Percentiles rank a stretch among this genome's conserved stretches.
These are phyloP conservation scores for Colinus virginianus DNA, from an alignment of 2,113 vertebrate genomes.

Conservation along the genomic window DNA sequence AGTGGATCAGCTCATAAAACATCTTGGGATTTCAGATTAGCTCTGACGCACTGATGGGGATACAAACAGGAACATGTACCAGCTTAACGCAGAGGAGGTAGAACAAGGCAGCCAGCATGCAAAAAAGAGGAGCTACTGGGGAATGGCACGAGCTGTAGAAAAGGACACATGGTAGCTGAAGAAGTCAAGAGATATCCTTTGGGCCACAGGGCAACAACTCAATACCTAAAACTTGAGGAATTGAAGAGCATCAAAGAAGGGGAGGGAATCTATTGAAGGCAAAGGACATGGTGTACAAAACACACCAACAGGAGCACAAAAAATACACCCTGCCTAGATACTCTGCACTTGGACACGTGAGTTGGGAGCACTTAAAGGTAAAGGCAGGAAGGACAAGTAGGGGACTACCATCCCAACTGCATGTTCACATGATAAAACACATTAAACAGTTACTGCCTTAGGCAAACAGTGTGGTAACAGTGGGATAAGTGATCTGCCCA, in stretches of 20 bases:
- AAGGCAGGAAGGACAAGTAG: background rate
- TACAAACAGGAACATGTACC: background rate
- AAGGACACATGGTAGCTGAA: background rate
- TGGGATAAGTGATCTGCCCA: background rate
- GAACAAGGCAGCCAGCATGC: background rate
- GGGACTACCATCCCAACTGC: background rate
- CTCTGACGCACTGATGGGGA: background rate
- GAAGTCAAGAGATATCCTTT: background rate
- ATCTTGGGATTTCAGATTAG: constrained; percentile 26
- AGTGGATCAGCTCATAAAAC: constrained; percentile 2
- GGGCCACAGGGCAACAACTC: background rate
- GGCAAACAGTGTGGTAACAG: background rate
- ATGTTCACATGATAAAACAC: background rate
- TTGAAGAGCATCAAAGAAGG: background rate
- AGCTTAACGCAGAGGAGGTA: background rate
- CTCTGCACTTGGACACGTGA: background rate
- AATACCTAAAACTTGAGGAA: background rate
- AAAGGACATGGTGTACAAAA: background rate
- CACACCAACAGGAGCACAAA: background rate
- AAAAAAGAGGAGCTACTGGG: background rate
- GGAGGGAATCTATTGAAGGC: background rate
- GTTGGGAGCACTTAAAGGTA: background rate
- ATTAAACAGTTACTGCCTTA: background rate
- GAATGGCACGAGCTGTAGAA: background rate
- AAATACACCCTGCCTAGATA: background rate